These are phyloP conservation scores for Polydrusus pterygomalis DNA, from an alignment of 2,888 invertebrate species.

Conservation along the genomic window DNA sequence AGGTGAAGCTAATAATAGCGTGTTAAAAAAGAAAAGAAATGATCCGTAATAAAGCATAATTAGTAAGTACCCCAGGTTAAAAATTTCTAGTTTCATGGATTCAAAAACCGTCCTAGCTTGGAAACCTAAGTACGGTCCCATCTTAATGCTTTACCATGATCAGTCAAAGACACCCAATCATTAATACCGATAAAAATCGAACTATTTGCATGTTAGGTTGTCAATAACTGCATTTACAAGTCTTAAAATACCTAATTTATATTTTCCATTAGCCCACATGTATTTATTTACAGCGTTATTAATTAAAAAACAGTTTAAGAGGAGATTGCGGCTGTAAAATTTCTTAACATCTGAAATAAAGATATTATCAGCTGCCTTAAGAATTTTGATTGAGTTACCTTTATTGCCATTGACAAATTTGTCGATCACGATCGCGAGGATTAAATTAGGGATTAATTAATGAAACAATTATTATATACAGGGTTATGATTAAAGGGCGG, in stretches of 20 bases:
- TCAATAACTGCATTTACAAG: constrained; percentile 4
- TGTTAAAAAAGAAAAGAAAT: too few relatives aligned
- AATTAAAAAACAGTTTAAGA: constrained; percentile 40
- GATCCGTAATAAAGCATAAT: too few relatives aligned
- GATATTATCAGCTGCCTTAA: constrained; percentile 37
- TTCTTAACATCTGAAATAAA: constrained; percentile 35
- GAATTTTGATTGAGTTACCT: constrained; percentile 24
- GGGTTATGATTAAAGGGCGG: too few relatives aligned
- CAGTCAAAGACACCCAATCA: neutral
- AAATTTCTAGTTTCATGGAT: too few relatives aligned
- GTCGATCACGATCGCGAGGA: neutral
- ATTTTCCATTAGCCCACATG: constrained; percentile 32
- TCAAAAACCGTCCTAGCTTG: too few relatives aligned
- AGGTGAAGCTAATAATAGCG: too few relatives aligned
- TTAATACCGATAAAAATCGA: constrained; percentile 21
- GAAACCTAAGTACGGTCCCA: too few relatives aligned
- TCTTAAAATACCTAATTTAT: constrained; percentile 28
- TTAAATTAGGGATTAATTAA: neutral
- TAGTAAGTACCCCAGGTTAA: too few relatives aligned
- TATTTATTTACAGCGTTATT: constrained; percentile 32
- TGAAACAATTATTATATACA: neutral
- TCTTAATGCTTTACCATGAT: neutral
- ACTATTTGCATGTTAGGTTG: neutral
- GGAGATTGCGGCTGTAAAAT: constrained; percentile 22
- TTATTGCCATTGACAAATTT: constrained; percentile 37